Percentiles rank a stretch among this genome's conserved stretches.
Evolutionary conservation across 2,888 invertebrate genomes (phyloP).

Genomic region (Xestobium rufovillosum): DNA sequence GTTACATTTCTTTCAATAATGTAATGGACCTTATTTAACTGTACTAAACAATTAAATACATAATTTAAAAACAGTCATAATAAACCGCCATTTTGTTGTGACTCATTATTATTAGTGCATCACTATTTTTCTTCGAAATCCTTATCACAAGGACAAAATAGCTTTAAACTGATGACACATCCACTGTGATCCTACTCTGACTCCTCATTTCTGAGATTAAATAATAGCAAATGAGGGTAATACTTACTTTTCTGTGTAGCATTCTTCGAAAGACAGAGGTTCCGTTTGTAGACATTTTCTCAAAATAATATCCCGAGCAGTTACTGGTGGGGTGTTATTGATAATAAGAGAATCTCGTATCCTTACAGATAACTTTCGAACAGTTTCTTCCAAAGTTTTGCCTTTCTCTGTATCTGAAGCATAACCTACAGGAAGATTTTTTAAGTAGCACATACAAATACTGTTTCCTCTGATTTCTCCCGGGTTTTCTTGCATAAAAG

Average conservation of each 20-base stretch:
- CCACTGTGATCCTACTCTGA: too few relatives aligned
- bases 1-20: too few relatives aligned
- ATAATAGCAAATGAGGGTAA: too few relatives aligned
- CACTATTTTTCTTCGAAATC: too few relatives aligned
- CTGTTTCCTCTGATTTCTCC: not conserved
- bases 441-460: conserved; percentile 30
- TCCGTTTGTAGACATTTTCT: conserved; percentile 61
- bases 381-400: conserved; percentile 15
- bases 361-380: conserved; percentile 16
- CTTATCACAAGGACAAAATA: too few relatives aligned
- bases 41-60: too few relatives aligned
- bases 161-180: too few relatives aligned
- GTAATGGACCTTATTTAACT: too few relatives aligned
- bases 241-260: conserved; percentile 58
- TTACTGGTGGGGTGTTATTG: conserved; percentile 23
- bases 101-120: too few relatives aligned
- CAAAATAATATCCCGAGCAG: conserved; percentile 47
- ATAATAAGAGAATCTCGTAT: conserved; percentile 5
- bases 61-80: too few relatives aligned
- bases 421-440: conserved; percentile 33
- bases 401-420: conserved; percentile 23
- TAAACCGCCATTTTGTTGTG: too few relatives aligned
- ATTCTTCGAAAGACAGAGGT: conserved; percentile 55
- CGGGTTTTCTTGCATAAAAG: not conserved
- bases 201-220: too few relatives aligned